Evolutionary conservation across 2,888 invertebrate genomes (phyloP), one percentile per base, ranked within the genome.

Genomic region (Acronicta leporina): DNA sequence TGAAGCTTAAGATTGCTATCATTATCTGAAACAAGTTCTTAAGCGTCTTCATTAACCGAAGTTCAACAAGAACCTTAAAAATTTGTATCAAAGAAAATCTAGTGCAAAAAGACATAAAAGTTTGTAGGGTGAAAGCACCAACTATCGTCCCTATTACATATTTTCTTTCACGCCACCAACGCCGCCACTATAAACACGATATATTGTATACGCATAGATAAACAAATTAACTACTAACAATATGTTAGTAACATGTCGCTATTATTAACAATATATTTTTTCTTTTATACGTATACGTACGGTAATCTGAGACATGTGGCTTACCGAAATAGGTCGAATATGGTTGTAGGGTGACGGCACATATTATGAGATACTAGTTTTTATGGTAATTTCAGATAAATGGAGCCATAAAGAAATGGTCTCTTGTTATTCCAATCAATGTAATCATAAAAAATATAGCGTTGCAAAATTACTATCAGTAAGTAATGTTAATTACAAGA

Each of bases 301-400:
- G 77, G 87, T 87, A 87, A 88, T 82, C 76, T 77, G 86, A 87
- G 85, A 87, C 90, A 89, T 90, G 87, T 90, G 90, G 87, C 81
- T 82, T 81, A 82, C 80, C 82, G 75, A 82, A 89, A 86, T 90
- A 88, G 90, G 90, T 89, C 89, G 71, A 77, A 77, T 77, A 75
- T 77, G 69, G 63, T 79, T 76, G 62, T 79, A 79, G 81, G 88
- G 89, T 86, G 73, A 79, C 61, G 16, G 68, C 48, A 56, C 71
- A 63, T 61, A 59, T 69, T 73, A 53, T 52, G 66, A 66, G 61
- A 54, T 63, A 71, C 61, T 48, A 55, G 54, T 55, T 67, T 67
- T 52, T 70, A 70, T 70, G 67, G 46, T 61, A 70, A 69, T 69
- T 53, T 52, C n/a, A 42, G 52, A 69, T 61, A 61, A 56, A 49